Conservation (phyloP, 2,888 invertebrate species). For the Cylloceria caligata region DNA sequence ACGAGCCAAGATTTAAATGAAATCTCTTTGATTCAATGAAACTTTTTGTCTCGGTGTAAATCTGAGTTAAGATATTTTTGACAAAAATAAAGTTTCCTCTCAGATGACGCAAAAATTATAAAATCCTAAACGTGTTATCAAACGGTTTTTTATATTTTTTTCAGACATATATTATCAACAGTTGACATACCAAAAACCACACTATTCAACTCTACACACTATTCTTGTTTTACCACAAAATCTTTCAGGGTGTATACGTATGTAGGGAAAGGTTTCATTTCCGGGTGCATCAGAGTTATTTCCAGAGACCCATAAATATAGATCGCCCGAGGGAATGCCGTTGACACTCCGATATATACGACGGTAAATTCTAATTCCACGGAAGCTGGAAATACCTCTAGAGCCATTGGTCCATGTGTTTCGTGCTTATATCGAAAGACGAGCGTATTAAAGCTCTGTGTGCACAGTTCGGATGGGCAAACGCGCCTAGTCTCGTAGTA, state of each 20-base stretch:
- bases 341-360: slow-evolving; percentile 20
- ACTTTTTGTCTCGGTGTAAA: too few species aligned
- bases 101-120: too few species aligned
- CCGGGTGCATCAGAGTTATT: slow-evolving; percentile 20
- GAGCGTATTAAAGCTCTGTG: slow-evolving; percentile 31
- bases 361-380: slow-evolving; percentile 38
- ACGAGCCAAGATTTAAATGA: too few species aligned
- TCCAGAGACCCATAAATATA: not conserved
- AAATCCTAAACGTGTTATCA: too few species aligned
- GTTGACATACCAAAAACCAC: not conserved
- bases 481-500: slow-evolving; percentile 27
- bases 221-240: not conserved
- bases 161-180: not conserved
- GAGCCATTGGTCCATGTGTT: slow-evolving; percentile 25
- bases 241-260: not conserved
- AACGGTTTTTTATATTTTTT: too few species aligned
- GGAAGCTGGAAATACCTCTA: slow-evolving; percentile 37
- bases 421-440: slow-evolving; percentile 34
- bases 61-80: too few species aligned
- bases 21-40: too few species aligned
- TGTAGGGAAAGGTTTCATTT: not conserved
- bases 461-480: slow-evolving; percentile 26
- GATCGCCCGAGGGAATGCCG: slow-evolving; percentile 22
- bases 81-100: too few species aligned
- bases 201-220: not conserved